These are phyloP conservation scores for Sorex maritimensis DNA, from an alignment of 2,797 vertebrate species.

Conservation along the genomic window DNA sequence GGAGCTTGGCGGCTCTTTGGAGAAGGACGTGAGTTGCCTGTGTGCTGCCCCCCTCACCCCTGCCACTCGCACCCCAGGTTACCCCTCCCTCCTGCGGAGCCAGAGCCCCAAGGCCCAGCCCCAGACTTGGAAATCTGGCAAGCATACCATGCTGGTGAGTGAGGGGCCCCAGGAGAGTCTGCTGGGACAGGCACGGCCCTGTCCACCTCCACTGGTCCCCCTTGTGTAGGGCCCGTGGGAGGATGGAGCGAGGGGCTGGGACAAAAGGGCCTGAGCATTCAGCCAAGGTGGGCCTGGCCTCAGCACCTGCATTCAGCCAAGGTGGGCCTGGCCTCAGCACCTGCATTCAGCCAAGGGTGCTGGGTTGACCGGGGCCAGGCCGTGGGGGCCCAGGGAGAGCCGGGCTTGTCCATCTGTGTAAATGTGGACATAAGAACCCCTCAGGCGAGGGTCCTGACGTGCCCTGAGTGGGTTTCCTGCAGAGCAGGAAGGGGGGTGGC, in stretches of 20 bases:
- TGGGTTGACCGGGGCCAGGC: background rate
- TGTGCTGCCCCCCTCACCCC: background rate
- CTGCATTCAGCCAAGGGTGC: background rate
- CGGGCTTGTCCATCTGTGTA: slow-evolving; percentile 38
- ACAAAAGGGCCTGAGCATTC: background rate
- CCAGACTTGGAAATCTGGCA: slow-evolving; percentile 93
- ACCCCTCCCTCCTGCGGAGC: slow-evolving; percentile 92
- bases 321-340: background rate
- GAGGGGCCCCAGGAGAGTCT: background rate
- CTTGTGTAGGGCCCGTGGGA: background rate
- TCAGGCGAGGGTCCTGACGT: slow-evolving; percentile 19
- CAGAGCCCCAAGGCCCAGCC: slow-evolving; percentile 91
- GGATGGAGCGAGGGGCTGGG: background rate
- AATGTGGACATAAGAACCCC: slow-evolving; percentile 5
- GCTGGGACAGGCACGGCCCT: background rate
- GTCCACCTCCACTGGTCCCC: too few relatives aligned
- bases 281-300: too few relatives aligned
- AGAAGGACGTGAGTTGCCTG: background rate
- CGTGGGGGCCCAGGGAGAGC: background rate
- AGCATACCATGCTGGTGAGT: slow-evolving; percentile 92
- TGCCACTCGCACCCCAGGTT: slow-evolving; percentile 83
- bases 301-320: background rate
- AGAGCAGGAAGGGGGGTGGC: background rate
- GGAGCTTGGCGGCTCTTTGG: slow-evolving; percentile 20
- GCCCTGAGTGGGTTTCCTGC: background rate